A percentile compares a stretch with the other conserved stretches of the same genome.
Conservation (phyloP, 2,888 invertebrate genomes). For the Drosophila tripunctata region DNA sequence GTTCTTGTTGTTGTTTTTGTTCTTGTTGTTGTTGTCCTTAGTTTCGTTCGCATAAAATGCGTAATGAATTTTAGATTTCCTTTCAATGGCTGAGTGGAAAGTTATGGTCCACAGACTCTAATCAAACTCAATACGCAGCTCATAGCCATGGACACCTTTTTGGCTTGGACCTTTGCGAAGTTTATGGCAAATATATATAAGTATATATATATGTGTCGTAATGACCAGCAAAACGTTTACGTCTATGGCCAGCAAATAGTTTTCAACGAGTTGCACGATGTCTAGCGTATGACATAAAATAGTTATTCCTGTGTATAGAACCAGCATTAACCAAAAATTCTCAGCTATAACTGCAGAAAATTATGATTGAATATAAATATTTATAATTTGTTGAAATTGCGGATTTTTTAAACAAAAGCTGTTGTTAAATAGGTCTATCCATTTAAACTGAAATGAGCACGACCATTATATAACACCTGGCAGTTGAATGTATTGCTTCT, state of each 20-base stretch:
- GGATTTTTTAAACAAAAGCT: too few species aligned
- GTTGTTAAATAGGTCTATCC: too few species aligned
- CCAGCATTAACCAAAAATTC: too few species aligned
- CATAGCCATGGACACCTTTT: conserved; percentile 29
- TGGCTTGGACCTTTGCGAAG: neutral
- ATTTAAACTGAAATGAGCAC: too few species aligned
- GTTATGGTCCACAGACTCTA: conserved; percentile 56
- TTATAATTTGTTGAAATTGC: too few species aligned
- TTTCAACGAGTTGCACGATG: conserved; percentile 23
- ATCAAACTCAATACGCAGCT: conserved; percentile 30
- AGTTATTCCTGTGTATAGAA: too few species aligned
- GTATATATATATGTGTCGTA: conserved; percentile 41
- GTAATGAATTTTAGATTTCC: conserved; percentile 81
- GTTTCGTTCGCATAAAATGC: conserved; percentile 57
- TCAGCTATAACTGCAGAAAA: neutral
- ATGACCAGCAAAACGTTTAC: conserved; percentile 54
- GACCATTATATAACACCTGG: too few species aligned
- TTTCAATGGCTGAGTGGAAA: conserved; percentile 65
- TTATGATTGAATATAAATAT: too few species aligned
- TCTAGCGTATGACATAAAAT: neutral
- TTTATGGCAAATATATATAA: too few species aligned
- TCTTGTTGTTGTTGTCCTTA: neutral
- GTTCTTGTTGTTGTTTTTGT: neutral
- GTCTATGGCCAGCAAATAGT: conserved; percentile 56
- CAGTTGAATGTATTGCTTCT: too few species aligned